Conservation (phyloP, 1,140 invertebrate genomes). For the Rhyacophila brunnea region DNA sequence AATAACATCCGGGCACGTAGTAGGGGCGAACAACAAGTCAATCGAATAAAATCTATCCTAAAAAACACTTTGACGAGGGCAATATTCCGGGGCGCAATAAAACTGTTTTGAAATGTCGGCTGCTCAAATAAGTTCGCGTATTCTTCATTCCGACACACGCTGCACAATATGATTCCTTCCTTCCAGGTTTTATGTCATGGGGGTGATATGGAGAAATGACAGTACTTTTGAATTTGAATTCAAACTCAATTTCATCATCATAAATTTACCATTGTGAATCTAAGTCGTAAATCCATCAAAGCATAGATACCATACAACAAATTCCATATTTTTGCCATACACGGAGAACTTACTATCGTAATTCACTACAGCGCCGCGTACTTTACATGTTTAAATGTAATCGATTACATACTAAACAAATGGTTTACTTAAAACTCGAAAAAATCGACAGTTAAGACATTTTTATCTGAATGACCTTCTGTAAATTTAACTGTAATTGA, state of each 20-base stretch:
- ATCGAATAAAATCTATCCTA: slow-evolving; percentile 16
- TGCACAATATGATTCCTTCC: slow-evolving; percentile 15
- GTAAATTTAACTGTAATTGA: too few relatives aligned
- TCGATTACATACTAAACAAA: too few relatives aligned
- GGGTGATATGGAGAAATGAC: background rate
- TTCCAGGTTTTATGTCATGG: background rate
- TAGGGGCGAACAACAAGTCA: slow-evolving; percentile 15
- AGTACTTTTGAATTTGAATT: background rate
- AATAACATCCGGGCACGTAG: slow-evolving; percentile 4
- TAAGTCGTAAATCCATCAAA: too few relatives aligned
- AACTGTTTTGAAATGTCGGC: slow-evolving; percentile 21
- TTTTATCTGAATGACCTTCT: too few relatives aligned
- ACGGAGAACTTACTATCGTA: too few relatives aligned
- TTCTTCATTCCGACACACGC: slow-evolving; percentile 20
- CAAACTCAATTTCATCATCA: background rate
- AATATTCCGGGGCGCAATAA: slow-evolving; percentile 20
- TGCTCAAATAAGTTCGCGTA: slow-evolving; percentile 6
- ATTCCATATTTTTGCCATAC: too few relatives aligned
- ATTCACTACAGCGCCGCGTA: too few relatives aligned
- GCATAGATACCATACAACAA: too few relatives aligned
- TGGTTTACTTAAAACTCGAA: too few relatives aligned
- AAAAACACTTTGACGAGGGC: slow-evolving; percentile 15
- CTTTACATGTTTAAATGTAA: too few relatives aligned
- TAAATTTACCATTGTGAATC: background rate
- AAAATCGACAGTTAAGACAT: too few relatives aligned